A percentile compares a stretch with the other conserved stretches of the same genome.
phyloP scores from a whole-genome alignment of 1,140 invertebrate species.

The Lutraria rhynchaena region DNA sequence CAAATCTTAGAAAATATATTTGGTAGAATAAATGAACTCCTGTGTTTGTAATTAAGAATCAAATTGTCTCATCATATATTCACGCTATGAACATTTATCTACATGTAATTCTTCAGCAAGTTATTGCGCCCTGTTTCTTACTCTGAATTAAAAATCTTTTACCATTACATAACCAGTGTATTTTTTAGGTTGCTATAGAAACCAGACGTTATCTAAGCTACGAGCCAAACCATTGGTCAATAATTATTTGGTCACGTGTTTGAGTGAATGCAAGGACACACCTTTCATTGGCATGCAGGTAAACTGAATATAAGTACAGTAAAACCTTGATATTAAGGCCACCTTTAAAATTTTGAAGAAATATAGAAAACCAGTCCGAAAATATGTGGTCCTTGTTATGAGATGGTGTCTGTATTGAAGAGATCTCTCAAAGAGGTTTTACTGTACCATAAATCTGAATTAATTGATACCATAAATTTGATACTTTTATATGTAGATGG shows the following conservation, averaged over 20 bases:
- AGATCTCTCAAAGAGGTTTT: neutral
- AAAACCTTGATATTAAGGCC: too few relatives aligned
- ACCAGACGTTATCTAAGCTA: conserved; percentile 6
- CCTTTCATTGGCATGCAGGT: conserved; percentile 46
- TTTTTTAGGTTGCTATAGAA: conserved; percentile 58
- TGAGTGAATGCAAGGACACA: conserved; percentile 15
- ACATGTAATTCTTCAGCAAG: too few relatives aligned
- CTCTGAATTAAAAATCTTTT: too few relatives aligned
- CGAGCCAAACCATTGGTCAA: conserved; percentile 11
- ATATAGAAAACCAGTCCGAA: neutral
- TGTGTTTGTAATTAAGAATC: too few relatives aligned
- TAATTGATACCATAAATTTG: neutral
- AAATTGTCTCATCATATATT: too few relatives aligned
- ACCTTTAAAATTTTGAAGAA: neutral
- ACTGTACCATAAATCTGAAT: neutral
- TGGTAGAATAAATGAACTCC: too few relatives aligned
- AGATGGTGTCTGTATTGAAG: neutral
- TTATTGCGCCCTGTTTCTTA: too few relatives aligned
- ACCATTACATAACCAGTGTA: too few relatives aligned
- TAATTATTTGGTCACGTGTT: conserved; percentile 50
- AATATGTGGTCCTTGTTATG: neutral
- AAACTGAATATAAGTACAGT: too few relatives aligned
- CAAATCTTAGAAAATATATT: too few relatives aligned
- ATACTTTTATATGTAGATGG: neutral
- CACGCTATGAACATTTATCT: too few relatives aligned